phyloP scores from a whole-genome alignment of 2,113 vertebrate genomes.

The rabbit (Oryctolagus cuniculus) region DNA sequence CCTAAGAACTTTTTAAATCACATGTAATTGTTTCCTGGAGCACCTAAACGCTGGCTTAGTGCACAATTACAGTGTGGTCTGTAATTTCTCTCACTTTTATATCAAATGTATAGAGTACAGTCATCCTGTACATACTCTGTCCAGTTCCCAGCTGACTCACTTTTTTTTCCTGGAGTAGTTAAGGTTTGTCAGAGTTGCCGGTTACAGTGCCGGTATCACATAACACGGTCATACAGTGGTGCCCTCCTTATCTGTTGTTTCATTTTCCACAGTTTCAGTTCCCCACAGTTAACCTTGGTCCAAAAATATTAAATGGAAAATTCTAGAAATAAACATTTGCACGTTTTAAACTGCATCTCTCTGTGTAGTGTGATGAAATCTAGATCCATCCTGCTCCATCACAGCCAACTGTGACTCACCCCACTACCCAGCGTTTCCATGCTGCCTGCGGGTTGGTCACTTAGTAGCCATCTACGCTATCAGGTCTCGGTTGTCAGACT shows the following conservation, averaged over 20 bases:
- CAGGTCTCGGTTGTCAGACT: background rate
- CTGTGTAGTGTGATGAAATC: background rate
- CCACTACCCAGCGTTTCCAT: background rate
- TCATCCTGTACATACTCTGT: background rate
- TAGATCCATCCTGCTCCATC: background rate
- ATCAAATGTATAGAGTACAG: background rate
- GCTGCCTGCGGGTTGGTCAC: background rate
- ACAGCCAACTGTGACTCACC: background rate
- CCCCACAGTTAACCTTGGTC: background rate
- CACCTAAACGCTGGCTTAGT: background rate
- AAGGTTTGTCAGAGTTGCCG: background rate
- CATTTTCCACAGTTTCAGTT: background rate
- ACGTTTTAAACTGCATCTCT: background rate
- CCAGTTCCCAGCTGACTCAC: background rate
- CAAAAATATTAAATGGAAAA: background rate
- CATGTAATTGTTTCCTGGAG: constrained; percentile 12
- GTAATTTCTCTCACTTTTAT: constrained; percentile 9
- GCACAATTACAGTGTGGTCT: background rate
- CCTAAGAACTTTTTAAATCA: background rate
- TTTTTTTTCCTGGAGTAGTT: background rate
- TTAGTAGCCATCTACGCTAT: background rate
- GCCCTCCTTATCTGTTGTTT: background rate
- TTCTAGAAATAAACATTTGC: background rate
- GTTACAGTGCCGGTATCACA: background rate
- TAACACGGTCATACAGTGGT: background rate